Conservation (phyloP, 1,140 invertebrate species). For the Hyles euphorbiae region DNA sequence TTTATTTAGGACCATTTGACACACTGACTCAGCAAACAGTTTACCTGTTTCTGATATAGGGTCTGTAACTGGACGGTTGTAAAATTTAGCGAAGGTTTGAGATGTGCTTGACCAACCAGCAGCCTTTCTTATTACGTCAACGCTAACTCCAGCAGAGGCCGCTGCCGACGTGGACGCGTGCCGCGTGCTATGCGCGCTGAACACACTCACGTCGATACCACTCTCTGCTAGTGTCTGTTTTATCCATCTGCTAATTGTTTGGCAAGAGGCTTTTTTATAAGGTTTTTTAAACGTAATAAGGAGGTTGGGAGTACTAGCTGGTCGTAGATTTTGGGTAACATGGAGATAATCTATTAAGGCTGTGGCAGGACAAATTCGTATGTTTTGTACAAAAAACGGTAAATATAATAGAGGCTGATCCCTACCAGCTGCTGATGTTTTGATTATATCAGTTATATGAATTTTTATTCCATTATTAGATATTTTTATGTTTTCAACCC, state of each 20-base stretch:
- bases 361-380: background rate
- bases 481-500: no score
- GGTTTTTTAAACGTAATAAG: no score
- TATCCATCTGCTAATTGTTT: no score
- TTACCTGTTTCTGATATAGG: no score
- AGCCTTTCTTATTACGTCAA: slow-evolving; percentile 34
- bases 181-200: slow-evolving; percentile 38
- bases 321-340: no score
- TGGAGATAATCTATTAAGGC: no score
- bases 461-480: no score
- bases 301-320: no score
- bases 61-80: slow-evolving; percentile 24
- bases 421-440: slow-evolving; percentile 26
- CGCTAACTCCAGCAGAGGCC: slow-evolving; percentile 16
- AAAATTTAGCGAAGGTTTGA: slow-evolving; percentile 33
- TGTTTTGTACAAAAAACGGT: slow-evolving; percentile 24
- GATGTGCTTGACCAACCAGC: slow-evolving; percentile 39
- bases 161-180: slow-evolving; percentile 47
- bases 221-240: slow-evolving; percentile 17
- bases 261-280: no score
- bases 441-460: no score
- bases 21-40: no score
- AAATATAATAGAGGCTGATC: slow-evolving; percentile 23
- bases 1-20: no score
- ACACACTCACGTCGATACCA: slow-evolving; percentile 31